Percentiles rank a stretch among this genome's conserved stretches.
Evolutionary conservation across 2,888 invertebrate genomes (phyloP).

Genomic region (Ormia ochracea): DNA sequence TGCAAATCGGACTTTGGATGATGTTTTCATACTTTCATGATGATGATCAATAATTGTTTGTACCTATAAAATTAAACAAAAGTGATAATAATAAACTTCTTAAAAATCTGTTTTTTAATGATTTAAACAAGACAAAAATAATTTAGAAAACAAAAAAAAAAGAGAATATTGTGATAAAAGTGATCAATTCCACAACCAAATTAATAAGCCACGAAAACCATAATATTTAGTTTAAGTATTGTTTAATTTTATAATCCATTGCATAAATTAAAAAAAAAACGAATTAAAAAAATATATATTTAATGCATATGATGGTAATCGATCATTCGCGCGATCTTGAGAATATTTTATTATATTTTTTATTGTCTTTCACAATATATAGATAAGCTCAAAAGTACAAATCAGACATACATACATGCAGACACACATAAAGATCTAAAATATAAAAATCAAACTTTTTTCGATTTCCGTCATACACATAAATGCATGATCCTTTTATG

Average conservation of each 20-base stretch:
- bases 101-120: constrained; percentile 1
- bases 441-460: too few species aligned
- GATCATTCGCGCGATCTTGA: too few species aligned
- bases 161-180: not conserved
- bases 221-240: not conserved
- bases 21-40: constrained; percentile 86
- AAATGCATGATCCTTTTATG: too few species aligned
- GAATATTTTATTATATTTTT: too few species aligned
- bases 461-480: too few species aligned
- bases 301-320: not conserved
- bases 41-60: constrained; percentile 95
- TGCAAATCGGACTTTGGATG: constrained; percentile 91
- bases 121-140: constrained; percentile 13
- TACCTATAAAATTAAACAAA: constrained; percentile 80
- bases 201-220: constrained; percentile 13
- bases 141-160: constrained; percentile 12
- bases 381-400: too few species aligned
- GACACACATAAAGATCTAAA: too few species aligned
- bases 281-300: not conserved
- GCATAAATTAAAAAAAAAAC: not conserved
- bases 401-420: too few species aligned
- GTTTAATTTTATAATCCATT: constrained; percentile 36
- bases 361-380: too few species aligned
- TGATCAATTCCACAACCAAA: constrained; percentile 16
- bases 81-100: constrained; percentile 54